Conservation (phyloP, 2,797 vertebrate genomes). For the Coendou prehensilis region DNA sequence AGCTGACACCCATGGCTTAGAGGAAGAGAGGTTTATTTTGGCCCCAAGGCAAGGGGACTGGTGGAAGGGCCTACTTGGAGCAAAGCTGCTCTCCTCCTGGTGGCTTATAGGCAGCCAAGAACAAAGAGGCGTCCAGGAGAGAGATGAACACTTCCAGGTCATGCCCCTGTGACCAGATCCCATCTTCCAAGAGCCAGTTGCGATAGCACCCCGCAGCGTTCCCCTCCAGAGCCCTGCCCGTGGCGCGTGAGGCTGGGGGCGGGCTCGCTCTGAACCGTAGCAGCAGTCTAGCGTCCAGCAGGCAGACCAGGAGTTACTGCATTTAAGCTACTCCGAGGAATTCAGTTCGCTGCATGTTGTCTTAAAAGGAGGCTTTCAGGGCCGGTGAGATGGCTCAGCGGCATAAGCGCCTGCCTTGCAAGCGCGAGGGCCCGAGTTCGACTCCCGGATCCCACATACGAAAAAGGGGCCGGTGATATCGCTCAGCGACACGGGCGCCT, state of each 20-base stretch:
- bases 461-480: too few species aligned
- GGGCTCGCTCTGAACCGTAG: background rate
- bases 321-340: background rate
- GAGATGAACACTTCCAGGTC: background rate
- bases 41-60: background rate
- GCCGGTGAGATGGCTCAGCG: too few species aligned
- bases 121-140: background rate
- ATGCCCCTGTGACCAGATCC: background rate
- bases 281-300: too few species aligned
- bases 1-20: background rate
- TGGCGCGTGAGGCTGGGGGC: background rate
- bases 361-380: background rate
- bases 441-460: too few species aligned
- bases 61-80: background rate
- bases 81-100: background rate
- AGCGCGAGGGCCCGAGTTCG: too few species aligned
- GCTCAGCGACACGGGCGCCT: too few species aligned
- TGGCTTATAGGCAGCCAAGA: background rate
- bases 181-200: background rate
- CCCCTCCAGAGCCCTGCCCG: background rate
- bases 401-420: too few species aligned
- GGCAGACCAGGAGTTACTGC: background rate
- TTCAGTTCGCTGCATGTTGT: background rate
- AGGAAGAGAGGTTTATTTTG: background rate
- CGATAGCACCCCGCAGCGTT: accelerated